These are phyloP conservation scores for Sebastes iracundus DNA, from an alignment of 2,797 vertebrate species.

Conservation along the genomic window DNA sequence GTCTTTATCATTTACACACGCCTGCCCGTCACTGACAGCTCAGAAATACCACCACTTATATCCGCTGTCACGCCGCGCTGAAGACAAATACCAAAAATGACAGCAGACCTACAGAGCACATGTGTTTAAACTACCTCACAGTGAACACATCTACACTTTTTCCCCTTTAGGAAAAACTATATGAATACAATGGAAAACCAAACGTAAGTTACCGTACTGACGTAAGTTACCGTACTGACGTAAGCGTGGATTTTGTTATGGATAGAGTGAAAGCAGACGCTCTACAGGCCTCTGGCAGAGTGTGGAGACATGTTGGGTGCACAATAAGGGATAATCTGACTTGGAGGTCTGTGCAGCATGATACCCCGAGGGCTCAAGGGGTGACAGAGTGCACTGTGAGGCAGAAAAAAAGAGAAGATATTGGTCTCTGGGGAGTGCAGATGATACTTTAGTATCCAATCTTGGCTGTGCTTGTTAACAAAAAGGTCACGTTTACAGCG, in stretches of 20 bases:
- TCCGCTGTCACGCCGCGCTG: slow-evolving; percentile 37
- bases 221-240: slow-evolving; percentile 30
- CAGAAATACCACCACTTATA: slow-evolving; percentile 66
- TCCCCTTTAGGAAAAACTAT: not conserved
- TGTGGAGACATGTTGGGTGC: slow-evolving; percentile 60
- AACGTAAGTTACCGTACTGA: slow-evolving; percentile 21
- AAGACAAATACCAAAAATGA: slow-evolving; percentile 54
- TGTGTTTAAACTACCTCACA: slow-evolving; percentile 14
- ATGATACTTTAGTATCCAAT: slow-evolving; percentile 50
- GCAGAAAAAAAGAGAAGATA: slow-evolving; percentile 46
- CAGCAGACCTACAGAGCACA: slow-evolving; percentile 18
- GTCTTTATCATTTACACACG: slow-evolving; percentile 81
- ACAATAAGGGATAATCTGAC: slow-evolving; percentile 72
- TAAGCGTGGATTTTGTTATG: not conserved
- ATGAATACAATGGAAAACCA: not conserved
- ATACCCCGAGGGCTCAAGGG: slow-evolving; percentile 69
- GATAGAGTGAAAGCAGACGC: slow-evolving; percentile 49
- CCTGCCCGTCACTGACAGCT: slow-evolving; percentile 71
- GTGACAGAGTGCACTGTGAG: slow-evolving; percentile 68
- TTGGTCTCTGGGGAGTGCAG: slow-evolving; percentile 41
- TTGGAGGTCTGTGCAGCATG: slow-evolving; percentile 58
- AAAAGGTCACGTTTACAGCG: slow-evolving; percentile 37
- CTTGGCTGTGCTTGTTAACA: slow-evolving; percentile 31
- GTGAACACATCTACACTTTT: not conserved
- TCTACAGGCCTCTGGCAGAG: slow-evolving; percentile 36